Evolutionary conservation across 1,140 invertebrate species (phyloP).

Genomic region (Zeugodacus cucurbitae): DNA sequence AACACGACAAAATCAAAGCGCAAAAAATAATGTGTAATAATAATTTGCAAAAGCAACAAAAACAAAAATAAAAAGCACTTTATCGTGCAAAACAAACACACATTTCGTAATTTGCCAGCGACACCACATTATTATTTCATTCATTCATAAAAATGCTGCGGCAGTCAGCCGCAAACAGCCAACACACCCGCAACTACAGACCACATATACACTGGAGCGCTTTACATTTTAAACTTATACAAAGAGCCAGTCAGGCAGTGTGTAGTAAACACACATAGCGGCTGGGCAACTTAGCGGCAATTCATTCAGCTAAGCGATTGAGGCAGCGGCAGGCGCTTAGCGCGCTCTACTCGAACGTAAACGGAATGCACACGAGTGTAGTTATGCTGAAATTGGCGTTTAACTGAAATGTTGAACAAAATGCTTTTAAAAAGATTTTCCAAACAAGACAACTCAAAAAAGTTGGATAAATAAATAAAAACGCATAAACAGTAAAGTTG

Average conservation of each 20-base stretch:
- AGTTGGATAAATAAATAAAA: background rate
- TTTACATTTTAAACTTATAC: background rate
- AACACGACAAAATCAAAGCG: background rate
- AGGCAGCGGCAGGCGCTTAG: background rate
- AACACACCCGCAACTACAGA: background rate
- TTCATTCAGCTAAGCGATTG: background rate
- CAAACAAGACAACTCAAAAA: background rate
- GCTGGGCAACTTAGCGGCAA: background rate
- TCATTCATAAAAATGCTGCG: constrained; percentile 13
- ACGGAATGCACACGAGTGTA: constrained; percentile 1
- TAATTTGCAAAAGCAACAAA: background rate
- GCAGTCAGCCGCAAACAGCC: background rate
- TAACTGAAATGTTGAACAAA: constrained; percentile 28
- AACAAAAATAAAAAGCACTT: background rate
- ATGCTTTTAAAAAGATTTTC: background rate
- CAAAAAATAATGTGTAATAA: background rate
- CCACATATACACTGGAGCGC: background rate
- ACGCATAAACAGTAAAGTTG: background rate
- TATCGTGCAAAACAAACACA: background rate
- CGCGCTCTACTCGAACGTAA: background rate
- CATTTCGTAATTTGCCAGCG: constrained; percentile 31
- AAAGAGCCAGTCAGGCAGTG: background rate
- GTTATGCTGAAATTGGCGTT: background rate
- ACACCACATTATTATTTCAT: constrained; percentile 17
- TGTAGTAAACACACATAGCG: no score